Conservation (phyloP, 2,888 invertebrate species). For the Phortica okadai region DNA sequence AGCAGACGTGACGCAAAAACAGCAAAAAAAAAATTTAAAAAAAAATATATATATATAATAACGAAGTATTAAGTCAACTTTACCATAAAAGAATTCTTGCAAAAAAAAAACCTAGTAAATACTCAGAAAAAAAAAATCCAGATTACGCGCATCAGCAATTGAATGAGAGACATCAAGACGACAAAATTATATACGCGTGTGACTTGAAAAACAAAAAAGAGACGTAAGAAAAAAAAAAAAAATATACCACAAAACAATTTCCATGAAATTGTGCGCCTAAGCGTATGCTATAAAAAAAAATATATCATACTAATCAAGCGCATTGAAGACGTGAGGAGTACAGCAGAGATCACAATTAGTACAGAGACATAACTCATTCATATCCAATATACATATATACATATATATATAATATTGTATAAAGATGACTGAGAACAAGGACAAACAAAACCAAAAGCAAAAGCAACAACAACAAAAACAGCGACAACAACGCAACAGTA, state of each 20-base stretch:
- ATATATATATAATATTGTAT: not conserved
- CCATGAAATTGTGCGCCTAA: not conserved
- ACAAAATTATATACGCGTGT: not conserved
- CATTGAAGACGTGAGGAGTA: not conserved
- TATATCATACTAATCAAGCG: not conserved
- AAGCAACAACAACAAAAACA: not conserved
- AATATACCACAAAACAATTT: not conserved
- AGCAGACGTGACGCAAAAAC: not conserved
- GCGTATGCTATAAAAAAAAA: slow-evolving; percentile 25
- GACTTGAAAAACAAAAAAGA: not conserved
- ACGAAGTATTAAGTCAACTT: not conserved
- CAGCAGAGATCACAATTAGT: too few species aligned
- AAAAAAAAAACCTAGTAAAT: not conserved
- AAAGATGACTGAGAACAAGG: slow-evolving; percentile 21
- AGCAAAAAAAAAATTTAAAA: not conserved
- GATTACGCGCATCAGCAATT: not conserved
- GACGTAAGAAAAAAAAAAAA: not conserved
- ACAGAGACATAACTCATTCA: too few species aligned
- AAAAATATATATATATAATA: not conserved
- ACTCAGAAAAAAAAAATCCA: not conserved
- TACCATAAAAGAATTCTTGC: not conserved
- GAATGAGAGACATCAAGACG: not conserved
- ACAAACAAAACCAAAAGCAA: slow-evolving; percentile 9
- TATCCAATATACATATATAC: too few species aligned
- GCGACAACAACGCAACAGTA: not conserved